Evolutionary conservation across 1,140 invertebrate genomes (phyloP), one percentile per base, ranked within the genome.

Genomic region (Oedothorax gibbosus): DNA sequence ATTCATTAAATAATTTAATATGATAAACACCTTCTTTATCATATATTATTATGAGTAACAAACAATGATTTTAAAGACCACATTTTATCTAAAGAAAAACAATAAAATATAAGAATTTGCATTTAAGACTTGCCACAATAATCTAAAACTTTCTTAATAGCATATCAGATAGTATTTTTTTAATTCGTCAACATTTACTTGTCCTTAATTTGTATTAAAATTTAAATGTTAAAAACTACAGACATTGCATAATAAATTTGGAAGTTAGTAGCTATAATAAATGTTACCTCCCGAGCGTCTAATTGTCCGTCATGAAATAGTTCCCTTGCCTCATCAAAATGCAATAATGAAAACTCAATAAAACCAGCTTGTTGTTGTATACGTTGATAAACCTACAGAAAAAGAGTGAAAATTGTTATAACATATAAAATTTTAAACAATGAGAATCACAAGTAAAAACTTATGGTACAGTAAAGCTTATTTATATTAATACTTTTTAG

Each of bases 321-420:
- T 49, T 91, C 89, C 49, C 86, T 81, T 14, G 91, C 91, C 87
- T 92, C 90, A 51, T 90, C 89, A 88, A 91, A 92, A 66, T 91
- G 88, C 57, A 89, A 88, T 75, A 90, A 87, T 57, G 90, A 89
- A 87, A 92, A 91, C 87, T 92, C 89, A 69, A 92, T 91, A 87
- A 92, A 92, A 15, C 89, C 92, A 66, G 91, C 91, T 86, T 91
- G 89, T 83, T 91, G 91, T 77, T 91, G 89, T 51, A 92, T 90
- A 81, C 88, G 87, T 21, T 77, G 69, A 51, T 87, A 88, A 15
- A 89, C 86, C 88, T 90, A 76, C 14, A 62, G 21, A 80, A 68
- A 57, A 50, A 49, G n/a, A 68, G 49, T 20, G 8, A 79, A 54
- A 21, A 15, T 66, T n/a, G n/a, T n/a, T n/a, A n/a, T n/a, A n/a